Evolutionary conservation across 2,888 invertebrate species (phyloP).

Genomic region (Hydriomena furcata): DNA sequence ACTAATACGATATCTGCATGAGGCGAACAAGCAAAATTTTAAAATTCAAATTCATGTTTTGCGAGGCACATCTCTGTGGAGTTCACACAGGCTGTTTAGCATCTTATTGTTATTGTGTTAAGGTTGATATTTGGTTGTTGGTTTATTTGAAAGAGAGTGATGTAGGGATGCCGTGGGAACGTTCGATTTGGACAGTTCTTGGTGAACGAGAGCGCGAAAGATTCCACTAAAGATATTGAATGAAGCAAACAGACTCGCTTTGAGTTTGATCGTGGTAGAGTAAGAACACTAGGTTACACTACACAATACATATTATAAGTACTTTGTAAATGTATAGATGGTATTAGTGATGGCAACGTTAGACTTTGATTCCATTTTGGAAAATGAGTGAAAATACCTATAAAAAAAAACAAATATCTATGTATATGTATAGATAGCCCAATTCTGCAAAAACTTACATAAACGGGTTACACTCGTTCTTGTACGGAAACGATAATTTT

Average conservation of each 20-base stretch:
- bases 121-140: not conserved
- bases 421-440: no score
- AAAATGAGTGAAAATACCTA: no score
- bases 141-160: conserved; percentile 54
- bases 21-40: conserved; percentile 30
- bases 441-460: no score
- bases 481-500: no score
- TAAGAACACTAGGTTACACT: not conserved
- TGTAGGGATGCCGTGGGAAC: conserved; percentile 71
- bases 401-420: no score
- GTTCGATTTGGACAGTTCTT: conserved; percentile 61
- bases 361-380: no score
- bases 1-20: conserved; percentile 7
- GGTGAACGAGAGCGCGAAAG: conserved; percentile 57
- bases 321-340: no score
- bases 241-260: conserved; percentile 9
- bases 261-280: not conserved
- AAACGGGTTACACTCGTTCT: no score
- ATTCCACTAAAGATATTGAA: conserved; percentile 60
- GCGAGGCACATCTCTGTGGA: conserved; percentile 53
- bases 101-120: not conserved
- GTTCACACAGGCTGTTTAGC: not conserved
- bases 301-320: no score
- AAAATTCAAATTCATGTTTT: conserved; percentile 55
- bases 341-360: no score